A percentile compares a stretch with the other conserved stretches of the same genome.
phyloP scores from a whole-genome alignment of 2,113 vertebrate genomes.

The Corythornis cristatus region DNA sequence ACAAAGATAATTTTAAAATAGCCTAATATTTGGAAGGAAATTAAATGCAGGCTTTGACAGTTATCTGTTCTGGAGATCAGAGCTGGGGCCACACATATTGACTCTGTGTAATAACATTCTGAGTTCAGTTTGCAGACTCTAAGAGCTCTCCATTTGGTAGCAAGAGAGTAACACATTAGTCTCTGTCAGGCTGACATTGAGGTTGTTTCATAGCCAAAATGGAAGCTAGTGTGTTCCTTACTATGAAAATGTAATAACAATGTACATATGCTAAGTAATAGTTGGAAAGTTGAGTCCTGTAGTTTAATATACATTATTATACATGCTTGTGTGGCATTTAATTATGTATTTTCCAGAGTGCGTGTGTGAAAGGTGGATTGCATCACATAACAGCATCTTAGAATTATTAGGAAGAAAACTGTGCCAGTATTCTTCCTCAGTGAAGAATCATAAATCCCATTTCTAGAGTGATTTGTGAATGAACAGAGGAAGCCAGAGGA shows the following conservation, averaged over 20 bases:
- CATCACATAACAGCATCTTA: too few species aligned
- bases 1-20: slow-evolving; percentile 52
- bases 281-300: neutral
- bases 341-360: neutral
- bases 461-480: neutral
- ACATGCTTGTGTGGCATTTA: neutral
- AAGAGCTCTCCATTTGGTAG: slow-evolving; percentile 51
- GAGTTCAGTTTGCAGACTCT: slow-evolving; percentile 29
- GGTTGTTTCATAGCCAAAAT: neutral
- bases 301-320: neutral
- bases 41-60: slow-evolving; percentile 69
- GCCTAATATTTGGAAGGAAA: slow-evolving; percentile 81
- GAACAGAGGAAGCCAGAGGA: neutral
- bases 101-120: slow-evolving; percentile 72
- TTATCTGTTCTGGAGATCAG: slow-evolving; percentile 74
- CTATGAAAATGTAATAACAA: neutral
- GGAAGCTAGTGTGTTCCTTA: neutral
- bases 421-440: neutral
- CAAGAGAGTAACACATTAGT: slow-evolving; percentile 63
- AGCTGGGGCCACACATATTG: slow-evolving; percentile 49
- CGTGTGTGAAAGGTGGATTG: neutral
- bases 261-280: neutral
- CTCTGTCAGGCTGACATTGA: neutral
- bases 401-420: neutral
- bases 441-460: neutral